These are phyloP conservation scores for Brenthis hecate DNA, from an alignment of 2,888 invertebrate species.

Conservation along the genomic window DNA sequence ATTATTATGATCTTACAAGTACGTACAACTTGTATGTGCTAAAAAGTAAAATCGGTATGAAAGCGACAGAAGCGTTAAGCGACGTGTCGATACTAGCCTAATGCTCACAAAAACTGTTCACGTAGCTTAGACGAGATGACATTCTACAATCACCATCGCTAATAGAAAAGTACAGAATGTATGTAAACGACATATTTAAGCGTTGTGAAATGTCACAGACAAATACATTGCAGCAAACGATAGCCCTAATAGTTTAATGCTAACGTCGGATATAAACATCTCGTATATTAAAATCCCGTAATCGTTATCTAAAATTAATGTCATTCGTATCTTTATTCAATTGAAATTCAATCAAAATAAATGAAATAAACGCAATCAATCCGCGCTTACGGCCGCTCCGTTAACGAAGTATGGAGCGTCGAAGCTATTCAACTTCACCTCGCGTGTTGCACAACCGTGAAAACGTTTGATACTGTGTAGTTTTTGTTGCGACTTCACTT, in stretches of 20 bases:
- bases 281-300: background rate
- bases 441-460: constrained; percentile 20
- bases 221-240: background rate
- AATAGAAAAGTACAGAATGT: too few relatives aligned
- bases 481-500: background rate
- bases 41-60: too few relatives aligned
- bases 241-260: background rate
- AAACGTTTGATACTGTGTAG: constrained; percentile 10
- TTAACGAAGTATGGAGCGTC: background rate
- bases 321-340: constrained; percentile 13
- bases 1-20: too few relatives aligned
- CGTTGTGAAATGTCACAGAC: too few relatives aligned
- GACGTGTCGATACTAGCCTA: too few relatives aligned
- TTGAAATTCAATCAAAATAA: constrained; percentile 19
- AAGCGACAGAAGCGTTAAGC: too few relatives aligned
- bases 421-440: background rate
- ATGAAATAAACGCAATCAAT: background rate
- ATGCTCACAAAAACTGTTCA: too few relatives aligned
- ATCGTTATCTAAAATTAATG: constrained; percentile 5
- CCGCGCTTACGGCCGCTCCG: background rate
- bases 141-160: too few relatives aligned
- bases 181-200: too few relatives aligned
- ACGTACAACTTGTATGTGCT: too few relatives aligned
- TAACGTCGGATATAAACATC: background rate
- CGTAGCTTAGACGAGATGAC: too few relatives aligned